A percentile compares a stretch with the other conserved stretches of the same genome.
Conservation (phyloP, 1,140 invertebrate genomes). For the Cotesia typhae region DNA sequence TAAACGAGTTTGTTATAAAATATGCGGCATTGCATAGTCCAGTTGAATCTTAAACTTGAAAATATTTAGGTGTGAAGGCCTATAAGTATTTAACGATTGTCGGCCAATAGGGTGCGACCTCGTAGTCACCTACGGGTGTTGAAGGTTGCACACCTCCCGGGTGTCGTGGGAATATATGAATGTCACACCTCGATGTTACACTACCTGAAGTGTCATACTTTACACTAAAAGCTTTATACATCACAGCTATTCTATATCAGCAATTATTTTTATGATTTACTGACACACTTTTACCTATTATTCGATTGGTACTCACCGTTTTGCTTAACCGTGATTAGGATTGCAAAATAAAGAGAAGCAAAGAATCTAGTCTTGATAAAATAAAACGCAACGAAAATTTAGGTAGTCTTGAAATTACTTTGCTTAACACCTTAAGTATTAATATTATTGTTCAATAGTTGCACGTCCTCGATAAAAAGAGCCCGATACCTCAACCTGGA, state of each 20-base stretch:
- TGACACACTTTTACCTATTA: too few relatives aligned
- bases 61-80: constrained; percentile 20
- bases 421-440: constrained; percentile 10
- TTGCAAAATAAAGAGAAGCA: too few relatives aligned
- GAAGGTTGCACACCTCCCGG: constrained; percentile 22
- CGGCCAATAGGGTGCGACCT: constrained; percentile 35
- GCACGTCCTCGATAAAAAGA: constrained; percentile 12
- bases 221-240: constrained; percentile 2
- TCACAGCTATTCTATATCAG: not conserved
- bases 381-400: too few relatives aligned
- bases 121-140: constrained; percentile 25
- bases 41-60: constrained; percentile 19
- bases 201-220: not conserved
- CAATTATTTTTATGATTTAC: too few relatives aligned
- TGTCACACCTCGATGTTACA: constrained; percentile 27
- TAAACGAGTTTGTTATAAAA: too few relatives aligned
- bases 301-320: too few relatives aligned
- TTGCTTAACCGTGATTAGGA: too few relatives aligned
- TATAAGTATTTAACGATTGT: constrained; percentile 17
- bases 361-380: too few relatives aligned
- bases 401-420: not conserved
- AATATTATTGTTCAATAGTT: constrained; percentile 18
- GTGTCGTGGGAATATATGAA: constrained; percentile 26
- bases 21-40: not conserved
- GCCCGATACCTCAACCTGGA: constrained; percentile 18